phyloP scores from a whole-genome alignment of 2,888 invertebrate species.

The Dichetophora obliterata region DNA sequence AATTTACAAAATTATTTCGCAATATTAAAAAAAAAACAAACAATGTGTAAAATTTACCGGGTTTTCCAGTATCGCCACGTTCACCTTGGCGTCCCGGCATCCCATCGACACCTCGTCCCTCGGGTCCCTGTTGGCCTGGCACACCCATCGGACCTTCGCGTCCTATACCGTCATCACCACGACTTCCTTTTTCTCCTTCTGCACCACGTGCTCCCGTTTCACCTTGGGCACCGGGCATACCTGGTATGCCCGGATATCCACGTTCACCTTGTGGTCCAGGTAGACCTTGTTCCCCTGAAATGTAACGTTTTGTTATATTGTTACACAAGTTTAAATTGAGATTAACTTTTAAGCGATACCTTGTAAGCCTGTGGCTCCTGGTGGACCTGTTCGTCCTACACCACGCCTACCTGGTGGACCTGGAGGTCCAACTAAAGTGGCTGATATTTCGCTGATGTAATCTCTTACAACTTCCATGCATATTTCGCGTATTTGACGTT shows the following conservation, averaged over 20 bases:
- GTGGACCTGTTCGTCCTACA: conserved; percentile 78
- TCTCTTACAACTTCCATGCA: conserved; percentile 85
- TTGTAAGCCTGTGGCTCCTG: conserved; percentile 72
- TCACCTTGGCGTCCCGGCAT: conserved; percentile 81
- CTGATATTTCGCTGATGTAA: conserved; percentile 79
- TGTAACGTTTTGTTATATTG: background rate
- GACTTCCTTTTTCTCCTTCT: conserved; percentile 80
- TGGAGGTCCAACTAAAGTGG: conserved; percentile 75
- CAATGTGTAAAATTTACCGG: conserved; percentile 71
- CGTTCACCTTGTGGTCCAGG: conserved; percentile 75
- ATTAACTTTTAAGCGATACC: too few relatives aligned
- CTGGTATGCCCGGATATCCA: conserved; percentile 81
- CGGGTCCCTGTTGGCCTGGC: conserved; percentile 80
- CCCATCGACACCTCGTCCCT: conserved; percentile 78
- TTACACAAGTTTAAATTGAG: too few relatives aligned
- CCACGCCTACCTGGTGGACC: conserved; percentile 77
- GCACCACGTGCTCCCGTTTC: conserved; percentile 72
- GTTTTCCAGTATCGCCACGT: conserved; percentile 80
- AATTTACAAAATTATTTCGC: too few relatives aligned
- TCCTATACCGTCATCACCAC: conserved; percentile 80
- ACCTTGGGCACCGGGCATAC: conserved; percentile 76
- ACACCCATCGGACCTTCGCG: conserved; percentile 75
- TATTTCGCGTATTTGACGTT: conserved; percentile 82
- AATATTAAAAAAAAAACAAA: conserved; percentile 15
- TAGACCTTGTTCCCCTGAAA: conserved; percentile 72